phyloP scores from a whole-genome alignment of 2,888 invertebrate genomes.

The Pyrrhia umbra region DNA sequence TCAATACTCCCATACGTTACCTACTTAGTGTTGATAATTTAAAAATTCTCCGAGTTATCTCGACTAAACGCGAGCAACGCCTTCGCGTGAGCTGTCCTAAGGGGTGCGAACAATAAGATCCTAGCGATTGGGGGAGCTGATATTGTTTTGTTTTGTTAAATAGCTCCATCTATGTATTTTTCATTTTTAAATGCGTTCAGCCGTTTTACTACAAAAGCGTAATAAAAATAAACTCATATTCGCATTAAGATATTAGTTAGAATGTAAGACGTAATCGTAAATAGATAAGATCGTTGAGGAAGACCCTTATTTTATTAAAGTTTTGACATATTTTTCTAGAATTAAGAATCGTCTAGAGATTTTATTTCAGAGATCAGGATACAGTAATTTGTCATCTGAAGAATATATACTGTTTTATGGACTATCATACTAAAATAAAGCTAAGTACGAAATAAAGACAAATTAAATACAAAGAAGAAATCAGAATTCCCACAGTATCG shows the following conservation, averaged over 20 bases:
- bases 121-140: slow-evolving; percentile 19
- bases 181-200: too few species aligned
- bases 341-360: background rate
- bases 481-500: slow-evolving; percentile 37
- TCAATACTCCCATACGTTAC: slow-evolving; percentile 61
- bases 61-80: slow-evolving; percentile 60
- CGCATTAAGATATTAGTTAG: too few species aligned
- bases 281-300: too few species aligned
- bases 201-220: too few species aligned
- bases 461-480: slow-evolving; percentile 25
- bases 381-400: background rate
- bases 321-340: background rate
- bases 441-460: background rate
- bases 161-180: too few species aligned
- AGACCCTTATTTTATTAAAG: background rate
- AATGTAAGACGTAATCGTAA: background rate
- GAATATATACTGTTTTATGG: background rate
- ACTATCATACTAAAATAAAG: background rate
- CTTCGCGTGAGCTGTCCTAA: slow-evolving; percentile 35
- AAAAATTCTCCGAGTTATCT: slow-evolving; percentile 68
- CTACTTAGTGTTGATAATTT: slow-evolving; percentile 68
- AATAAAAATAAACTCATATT: too few species aligned
- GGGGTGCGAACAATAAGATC: slow-evolving; percentile 24
- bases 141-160: background rate
- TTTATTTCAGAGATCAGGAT: background rate